A percentile compares a stretch with the other conserved stretches of the same genome.
phyloP scores from a whole-genome alignment of 2,797 vertebrate genomes.

The Crenichthys baileyi region DNA sequence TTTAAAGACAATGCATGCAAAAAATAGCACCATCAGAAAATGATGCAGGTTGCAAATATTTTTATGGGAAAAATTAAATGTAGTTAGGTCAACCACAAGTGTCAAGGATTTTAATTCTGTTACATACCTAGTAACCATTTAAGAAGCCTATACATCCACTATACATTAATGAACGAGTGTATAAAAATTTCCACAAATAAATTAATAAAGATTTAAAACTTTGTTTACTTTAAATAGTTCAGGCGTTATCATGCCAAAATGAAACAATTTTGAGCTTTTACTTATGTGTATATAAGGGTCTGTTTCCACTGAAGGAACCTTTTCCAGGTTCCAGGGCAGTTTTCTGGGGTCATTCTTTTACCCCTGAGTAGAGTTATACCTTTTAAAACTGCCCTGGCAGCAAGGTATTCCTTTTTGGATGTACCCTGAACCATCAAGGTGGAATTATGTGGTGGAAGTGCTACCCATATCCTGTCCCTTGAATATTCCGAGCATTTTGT shows the following conservation, averaged over 20 bases:
- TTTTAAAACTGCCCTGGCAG: neutral
- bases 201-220: conserved; percentile 82
- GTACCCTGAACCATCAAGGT: neutral
- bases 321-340: neutral
- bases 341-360: neutral
- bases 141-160: conserved; percentile 86
- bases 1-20: neutral
- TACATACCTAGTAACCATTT: conserved; percentile 68
- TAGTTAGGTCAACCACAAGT: neutral
- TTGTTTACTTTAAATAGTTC: conserved; percentile 83
- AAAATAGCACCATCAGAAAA: neutral
- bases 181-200: conserved; percentile 89
- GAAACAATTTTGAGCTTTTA: neutral
- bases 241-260: conserved; percentile 55
- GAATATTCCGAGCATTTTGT: neutral
- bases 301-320: neutral
- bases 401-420: neutral
- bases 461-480: neutral
- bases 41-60: neutral
- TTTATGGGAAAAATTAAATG: neutral
- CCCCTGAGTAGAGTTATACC: neutral
- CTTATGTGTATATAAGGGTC: neutral
- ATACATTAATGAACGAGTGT: conserved; percentile 71
- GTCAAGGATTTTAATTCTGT: conserved; percentile 75
- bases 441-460: neutral